These are phyloP conservation scores for Pammene aurita DNA, from an alignment of 2,888 invertebrate genomes.

Conservation along the genomic window DNA sequence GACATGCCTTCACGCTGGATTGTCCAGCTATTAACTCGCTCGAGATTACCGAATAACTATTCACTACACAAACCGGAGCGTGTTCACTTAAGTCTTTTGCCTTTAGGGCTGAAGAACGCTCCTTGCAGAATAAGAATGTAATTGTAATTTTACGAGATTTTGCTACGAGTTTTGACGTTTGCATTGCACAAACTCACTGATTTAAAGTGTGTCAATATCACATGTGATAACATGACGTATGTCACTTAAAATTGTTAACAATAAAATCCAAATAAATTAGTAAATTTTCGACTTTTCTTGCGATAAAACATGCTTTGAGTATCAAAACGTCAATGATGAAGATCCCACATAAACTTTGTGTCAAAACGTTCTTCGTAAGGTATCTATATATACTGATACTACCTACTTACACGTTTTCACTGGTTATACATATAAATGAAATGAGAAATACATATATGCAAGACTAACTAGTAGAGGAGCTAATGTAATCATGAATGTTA, in stretches of 20 bases:
- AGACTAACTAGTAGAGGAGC: neutral
- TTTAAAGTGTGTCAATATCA: too few relatives aligned
- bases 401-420: too few relatives aligned
- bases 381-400: too few relatives aligned
- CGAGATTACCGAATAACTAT: neutral
- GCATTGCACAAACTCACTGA: too few relatives aligned
- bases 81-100: slow-evolving; percentile 7
- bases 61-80: neutral
- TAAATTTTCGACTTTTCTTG: too few relatives aligned
- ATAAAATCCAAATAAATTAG: too few relatives aligned
- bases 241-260: too few relatives aligned
- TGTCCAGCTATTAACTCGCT: neutral
- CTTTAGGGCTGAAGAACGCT: neutral
- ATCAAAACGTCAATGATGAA: too few relatives aligned
- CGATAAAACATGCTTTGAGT: too few relatives aligned
- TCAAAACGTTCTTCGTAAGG: too few relatives aligned
- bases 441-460: neutral
- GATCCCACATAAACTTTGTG: too few relatives aligned
- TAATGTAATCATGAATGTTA: neutral
- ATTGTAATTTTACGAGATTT: slow-evolving; percentile 11
- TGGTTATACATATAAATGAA: neutral
- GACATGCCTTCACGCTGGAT: neutral
- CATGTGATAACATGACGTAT: too few relatives aligned
- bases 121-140: neutral
- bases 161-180: neutral